Evolutionary conservation across 2,113 vertebrate species (phyloP).

Genomic region (Strix uralensis): DNA sequence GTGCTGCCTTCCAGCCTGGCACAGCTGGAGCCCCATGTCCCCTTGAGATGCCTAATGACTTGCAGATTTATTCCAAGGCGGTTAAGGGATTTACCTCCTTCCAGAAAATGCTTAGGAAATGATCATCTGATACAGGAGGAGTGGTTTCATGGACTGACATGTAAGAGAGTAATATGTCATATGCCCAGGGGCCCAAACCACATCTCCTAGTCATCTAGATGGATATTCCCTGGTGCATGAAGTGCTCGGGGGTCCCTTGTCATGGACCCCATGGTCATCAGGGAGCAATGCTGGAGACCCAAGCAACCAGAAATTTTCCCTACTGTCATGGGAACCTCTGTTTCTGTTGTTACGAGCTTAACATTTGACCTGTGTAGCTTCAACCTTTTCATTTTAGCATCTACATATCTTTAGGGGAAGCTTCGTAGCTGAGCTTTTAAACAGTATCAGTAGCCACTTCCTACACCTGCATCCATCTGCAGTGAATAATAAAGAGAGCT

Average conservation of each 20-base stretch:
- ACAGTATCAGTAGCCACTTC: slow-evolving; percentile 14
- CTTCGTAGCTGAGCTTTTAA: neutral
- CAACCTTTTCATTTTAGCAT: neutral
- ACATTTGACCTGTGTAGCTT: neutral
- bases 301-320: neutral
- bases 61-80: slow-evolving; percentile 29
- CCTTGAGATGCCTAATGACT: neutral
- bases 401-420: neutral
- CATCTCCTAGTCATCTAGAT: neutral
- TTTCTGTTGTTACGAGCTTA: neutral
- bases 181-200: neutral
- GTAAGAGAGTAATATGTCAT: neutral
- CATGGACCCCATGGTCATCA: neutral
- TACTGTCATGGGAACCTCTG: neutral
- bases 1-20: neutral
- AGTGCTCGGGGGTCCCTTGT: neutral
- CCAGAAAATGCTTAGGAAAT: slow-evolving; percentile 18
- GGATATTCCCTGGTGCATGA: neutral
- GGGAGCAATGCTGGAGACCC: neutral
- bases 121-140: neutral
- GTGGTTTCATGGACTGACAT: neutral
- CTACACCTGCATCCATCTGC: slow-evolving; percentile 34
- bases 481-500: neutral
- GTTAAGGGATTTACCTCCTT: slow-evolving; percentile 17
- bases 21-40: neutral